Conservation (phyloP, 1,140 invertebrate species). For the Diabrotica undecimpunctata region DNA sequence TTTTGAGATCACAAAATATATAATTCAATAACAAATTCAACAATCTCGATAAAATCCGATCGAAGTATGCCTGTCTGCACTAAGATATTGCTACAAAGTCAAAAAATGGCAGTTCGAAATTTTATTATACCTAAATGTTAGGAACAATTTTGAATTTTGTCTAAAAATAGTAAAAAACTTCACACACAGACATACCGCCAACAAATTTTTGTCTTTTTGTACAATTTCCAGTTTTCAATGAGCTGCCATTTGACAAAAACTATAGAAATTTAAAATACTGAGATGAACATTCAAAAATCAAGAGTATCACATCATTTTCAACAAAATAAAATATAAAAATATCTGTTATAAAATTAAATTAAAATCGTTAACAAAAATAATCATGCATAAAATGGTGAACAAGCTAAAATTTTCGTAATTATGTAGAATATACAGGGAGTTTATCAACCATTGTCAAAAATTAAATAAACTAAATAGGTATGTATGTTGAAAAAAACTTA, state of each 20-base stretch:
- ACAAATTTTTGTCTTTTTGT: constrained; percentile 16
- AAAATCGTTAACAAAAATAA: constrained; percentile 30
- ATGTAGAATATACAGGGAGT: background rate
- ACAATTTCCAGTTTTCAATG: constrained; percentile 23
- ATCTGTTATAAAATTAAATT: constrained; percentile 34
- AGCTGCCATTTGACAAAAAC: constrained; percentile 26
- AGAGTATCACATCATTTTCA: constrained; percentile 36
- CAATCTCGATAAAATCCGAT: constrained; percentile 29
- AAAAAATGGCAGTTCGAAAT: constrained; percentile 38
- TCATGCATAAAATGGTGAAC: constrained; percentile 20
- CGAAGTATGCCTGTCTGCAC: constrained; percentile 14
- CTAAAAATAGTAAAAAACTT: constrained; percentile 4
- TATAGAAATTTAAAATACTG: constrained; percentile 30
- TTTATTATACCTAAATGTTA: constrained; percentile 31
- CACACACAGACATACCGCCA: constrained; percentile 15
- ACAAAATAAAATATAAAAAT: constrained; percentile 38
- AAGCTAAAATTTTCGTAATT: constrained; percentile 9
- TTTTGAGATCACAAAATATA: constrained; percentile 48
- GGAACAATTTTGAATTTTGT: constrained; percentile 39
- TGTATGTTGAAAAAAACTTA: too few species aligned
- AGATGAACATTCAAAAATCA: constrained; percentile 23
- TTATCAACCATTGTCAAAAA: background rate
- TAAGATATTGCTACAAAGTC: constrained; percentile 35
- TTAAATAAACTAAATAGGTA: too few species aligned
- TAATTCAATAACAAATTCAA: constrained; percentile 46